phyloP scores from a whole-genome alignment of 1,140 invertebrate species.

The Yoshiicerus persimilis region DNA sequence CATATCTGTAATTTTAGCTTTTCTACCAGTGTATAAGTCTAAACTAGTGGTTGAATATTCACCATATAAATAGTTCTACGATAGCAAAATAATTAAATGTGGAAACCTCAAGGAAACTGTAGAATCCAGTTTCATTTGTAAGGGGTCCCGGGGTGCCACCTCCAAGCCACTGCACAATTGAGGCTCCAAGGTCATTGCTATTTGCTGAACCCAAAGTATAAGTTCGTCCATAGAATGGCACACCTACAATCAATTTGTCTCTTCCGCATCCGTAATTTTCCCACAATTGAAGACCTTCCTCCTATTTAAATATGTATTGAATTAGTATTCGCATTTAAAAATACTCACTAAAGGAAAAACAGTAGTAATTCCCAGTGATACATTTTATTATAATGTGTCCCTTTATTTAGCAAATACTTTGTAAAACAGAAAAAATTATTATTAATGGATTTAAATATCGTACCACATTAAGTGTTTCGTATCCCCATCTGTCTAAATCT shows the following conservation, averaged over 20 bases:
- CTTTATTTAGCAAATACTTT: too few relatives aligned
- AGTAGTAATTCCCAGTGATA: too few relatives aligned
- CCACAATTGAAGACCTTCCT: slow-evolving; percentile 56
- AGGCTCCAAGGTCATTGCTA: slow-evolving; percentile 66
- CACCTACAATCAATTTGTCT: slow-evolving; percentile 59
- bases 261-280: slow-evolving; percentile 55
- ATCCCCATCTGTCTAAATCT: slow-evolving; percentile 53
- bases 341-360: too few relatives aligned
- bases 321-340: too few relatives aligned
- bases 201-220: slow-evolving; percentile 55
- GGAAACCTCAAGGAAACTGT: slow-evolving; percentile 80
- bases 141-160: slow-evolving; percentile 80
- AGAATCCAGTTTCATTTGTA: slow-evolving; percentile 79
- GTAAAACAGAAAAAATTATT: too few relatives aligned
- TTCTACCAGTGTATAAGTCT: too few relatives aligned
- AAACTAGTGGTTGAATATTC: too few relatives aligned
- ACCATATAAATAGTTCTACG: not conserved
- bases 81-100: not conserved
- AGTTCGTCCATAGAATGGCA: slow-evolving; percentile 58
- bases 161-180: slow-evolving; percentile 73
- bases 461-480: slow-evolving; percentile 55
- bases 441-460: slow-evolving; percentile 31
- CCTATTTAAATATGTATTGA: slow-evolving; percentile 11
- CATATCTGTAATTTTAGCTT: too few relatives aligned
- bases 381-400: too few relatives aligned